Percentiles rank a stretch among this genome's conserved stretches.
Evolutionary conservation across 2,888 invertebrate species (phyloP).

Genomic region (Odontomyia ornata): DNA sequence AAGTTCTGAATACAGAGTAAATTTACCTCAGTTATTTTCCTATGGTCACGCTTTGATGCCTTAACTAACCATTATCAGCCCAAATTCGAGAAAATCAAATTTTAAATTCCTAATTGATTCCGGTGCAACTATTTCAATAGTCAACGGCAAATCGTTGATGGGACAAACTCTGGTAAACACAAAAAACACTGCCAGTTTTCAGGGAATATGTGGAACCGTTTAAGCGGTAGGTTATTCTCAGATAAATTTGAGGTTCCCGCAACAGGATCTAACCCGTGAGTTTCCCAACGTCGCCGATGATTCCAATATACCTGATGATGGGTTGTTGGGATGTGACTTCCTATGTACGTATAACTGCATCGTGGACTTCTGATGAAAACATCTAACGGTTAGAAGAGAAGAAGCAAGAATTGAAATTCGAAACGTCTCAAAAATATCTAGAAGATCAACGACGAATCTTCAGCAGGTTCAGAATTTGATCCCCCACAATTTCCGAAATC

Average conservation of each 20-base stretch:
- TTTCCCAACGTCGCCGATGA: background rate
- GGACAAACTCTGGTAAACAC: background rate
- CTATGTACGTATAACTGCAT: background rate
- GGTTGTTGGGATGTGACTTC: constrained; percentile 26
- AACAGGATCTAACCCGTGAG: background rate
- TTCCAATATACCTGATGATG: background rate
- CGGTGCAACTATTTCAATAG: background rate
- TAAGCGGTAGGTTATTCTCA: background rate
- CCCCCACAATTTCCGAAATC: too few relatives aligned
- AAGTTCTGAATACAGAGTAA: background rate
- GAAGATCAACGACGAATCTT: too few relatives aligned
- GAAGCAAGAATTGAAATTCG: too few relatives aligned
- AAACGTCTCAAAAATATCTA: too few relatives aligned
- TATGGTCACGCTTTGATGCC: background rate
- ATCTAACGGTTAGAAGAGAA: background rate
- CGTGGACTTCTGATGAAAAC: background rate
- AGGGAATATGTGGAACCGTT: background rate
- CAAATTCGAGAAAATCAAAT: background rate
- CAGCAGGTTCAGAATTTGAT: too few relatives aligned
- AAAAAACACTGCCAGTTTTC: background rate
- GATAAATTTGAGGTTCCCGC: background rate
- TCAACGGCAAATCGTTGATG: background rate
- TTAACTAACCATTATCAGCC: background rate
- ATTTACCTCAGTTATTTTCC: background rate
- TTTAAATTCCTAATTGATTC: background rate